A percentile compares a stretch with the other conserved stretches of the same genome.
Evolutionary conservation across 2,113 vertebrate species (phyloP).

Genomic region (Vidua macroura): DNA sequence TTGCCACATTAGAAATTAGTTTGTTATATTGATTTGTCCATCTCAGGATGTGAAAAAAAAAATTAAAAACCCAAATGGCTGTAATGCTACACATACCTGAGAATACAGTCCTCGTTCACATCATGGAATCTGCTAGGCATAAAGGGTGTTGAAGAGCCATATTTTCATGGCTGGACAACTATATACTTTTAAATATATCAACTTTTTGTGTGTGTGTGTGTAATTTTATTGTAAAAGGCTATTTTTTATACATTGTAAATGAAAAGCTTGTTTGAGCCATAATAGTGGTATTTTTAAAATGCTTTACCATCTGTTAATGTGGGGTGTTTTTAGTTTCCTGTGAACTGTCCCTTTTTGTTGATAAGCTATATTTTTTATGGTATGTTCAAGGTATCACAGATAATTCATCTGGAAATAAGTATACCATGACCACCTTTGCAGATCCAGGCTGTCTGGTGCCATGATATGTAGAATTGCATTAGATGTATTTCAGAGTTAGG

Average conservation of each 20-base stretch:
- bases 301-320: neutral
- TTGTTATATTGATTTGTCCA: neutral
- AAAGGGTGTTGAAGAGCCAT: neutral
- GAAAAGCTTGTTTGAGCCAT: neutral
- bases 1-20: neutral
- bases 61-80: neutral
- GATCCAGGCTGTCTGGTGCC: neutral
- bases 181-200: neutral
- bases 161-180: neutral
- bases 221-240: neutral
- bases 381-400: neutral
- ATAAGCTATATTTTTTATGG: neutral
- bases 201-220: neutral
- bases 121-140: neutral
- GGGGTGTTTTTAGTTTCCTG: neutral
- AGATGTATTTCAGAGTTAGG: neutral
- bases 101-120: neutral
- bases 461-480: fast-evolving
- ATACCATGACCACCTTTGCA: neutral
- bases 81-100: neutral
- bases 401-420: neutral
- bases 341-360: neutral
- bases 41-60: neutral
- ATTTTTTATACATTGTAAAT: neutral
- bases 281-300: neutral